phyloP scores from a whole-genome alignment of 1,140 invertebrate genomes.

The Frieseomelitta varia region DNA sequence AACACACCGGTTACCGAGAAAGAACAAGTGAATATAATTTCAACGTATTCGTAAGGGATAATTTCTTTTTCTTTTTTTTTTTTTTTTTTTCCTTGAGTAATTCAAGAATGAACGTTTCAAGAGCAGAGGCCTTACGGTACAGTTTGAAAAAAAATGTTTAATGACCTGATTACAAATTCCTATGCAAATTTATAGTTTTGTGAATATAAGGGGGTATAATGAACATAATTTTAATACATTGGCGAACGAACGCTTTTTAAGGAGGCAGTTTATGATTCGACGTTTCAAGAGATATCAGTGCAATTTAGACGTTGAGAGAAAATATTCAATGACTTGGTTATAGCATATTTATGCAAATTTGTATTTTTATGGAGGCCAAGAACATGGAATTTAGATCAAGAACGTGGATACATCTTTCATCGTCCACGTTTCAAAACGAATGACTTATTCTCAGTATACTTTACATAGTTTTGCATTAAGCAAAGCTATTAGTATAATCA shows the following conservation, averaged over 20 bases:
- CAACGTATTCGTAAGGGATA: not conserved
- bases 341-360: not conserved
- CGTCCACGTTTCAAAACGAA: too few species aligned
- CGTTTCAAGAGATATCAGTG: too few species aligned
- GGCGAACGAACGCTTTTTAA: too few species aligned
- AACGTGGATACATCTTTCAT: too few species aligned
- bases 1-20: not conserved
- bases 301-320: not conserved
- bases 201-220: too few species aligned
- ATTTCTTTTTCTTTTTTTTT: not conserved
- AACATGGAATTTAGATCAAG: not conserved
- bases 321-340: not conserved
- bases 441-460: too few species aligned
- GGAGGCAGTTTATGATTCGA: too few species aligned
- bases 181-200: too few species aligned
- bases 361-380: not conserved
- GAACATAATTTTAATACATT: too few species aligned
- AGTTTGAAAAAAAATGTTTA: not conserved
- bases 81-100: not conserved
- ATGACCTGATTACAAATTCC: not conserved
- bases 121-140: not conserved
- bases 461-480: too few species aligned
- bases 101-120: not conserved
- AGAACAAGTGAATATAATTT: not conserved
- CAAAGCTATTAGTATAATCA: too few species aligned